Evolutionary conservation across 1,140 invertebrate species (phyloP), one percentile per base, ranked within the genome.

Genomic region (Trichomalopsis sarcophagae): DNA sequence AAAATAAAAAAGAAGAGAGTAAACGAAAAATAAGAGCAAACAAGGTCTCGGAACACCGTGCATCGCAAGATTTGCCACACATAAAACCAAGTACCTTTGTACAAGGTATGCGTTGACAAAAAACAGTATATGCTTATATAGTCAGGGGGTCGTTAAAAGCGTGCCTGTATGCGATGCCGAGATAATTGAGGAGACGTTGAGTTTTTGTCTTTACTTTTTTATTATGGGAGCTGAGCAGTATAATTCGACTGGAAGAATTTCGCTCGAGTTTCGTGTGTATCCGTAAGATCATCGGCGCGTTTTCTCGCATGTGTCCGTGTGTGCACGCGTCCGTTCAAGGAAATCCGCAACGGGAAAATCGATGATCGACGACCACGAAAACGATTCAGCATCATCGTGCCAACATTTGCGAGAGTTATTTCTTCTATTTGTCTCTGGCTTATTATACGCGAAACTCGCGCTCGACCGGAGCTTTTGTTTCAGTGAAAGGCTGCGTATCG

Each of bases 1-100:
- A 36, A 83, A 71, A 75, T 11, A 77, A 85, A 68, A 71, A 27
- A 66, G 23, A 50, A n/a, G 13, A 55, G 5, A 87, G 27, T 27
- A 66, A 68, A 71, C 27, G 40, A 71, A 40, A 47, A 76, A 83
- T 74, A 76, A 30, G 50, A 87, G 50, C 44, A 73, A 86, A 81
- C 80, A 73, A 85, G 66, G 33, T 73, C 27, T 40, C 36, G 79
- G 40, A 82, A 84, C 55, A 82, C 75, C 86, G 82, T 84, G 80
- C 86, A 84, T 66, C 82, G 79, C 78, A 76, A 69, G n/a, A 81
- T 40, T 80, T 80, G 83, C 13, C 69, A 84, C 77, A 80, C 73
- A 36, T 69, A 80, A 74, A 80, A 80, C 73, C 17, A 79, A 83
- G 27, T 83, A 47, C 62, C 36, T 84, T 75, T 17, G 33, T 30